Evolutionary conservation across 2,113 vertebrate species (phyloP).

Genomic region (Microtus richardsoni): DNA sequence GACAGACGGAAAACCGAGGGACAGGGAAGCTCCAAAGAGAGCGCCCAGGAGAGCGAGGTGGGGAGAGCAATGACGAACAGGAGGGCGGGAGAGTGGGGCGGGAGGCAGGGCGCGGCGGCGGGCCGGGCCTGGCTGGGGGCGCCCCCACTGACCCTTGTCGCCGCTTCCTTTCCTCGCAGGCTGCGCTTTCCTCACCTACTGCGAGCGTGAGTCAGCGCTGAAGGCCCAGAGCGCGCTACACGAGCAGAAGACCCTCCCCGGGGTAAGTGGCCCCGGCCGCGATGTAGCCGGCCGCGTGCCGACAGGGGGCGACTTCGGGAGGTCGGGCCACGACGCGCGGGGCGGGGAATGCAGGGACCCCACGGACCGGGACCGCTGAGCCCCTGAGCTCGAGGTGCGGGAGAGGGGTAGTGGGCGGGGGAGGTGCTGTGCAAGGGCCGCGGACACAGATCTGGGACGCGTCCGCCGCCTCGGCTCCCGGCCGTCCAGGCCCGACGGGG

Average conservation of each 20-base stretch:
- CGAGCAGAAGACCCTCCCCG: conserved; percentile 91
- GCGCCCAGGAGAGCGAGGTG: conserved; percentile 41
- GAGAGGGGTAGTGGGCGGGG: neutral
- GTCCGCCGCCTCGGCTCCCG: neutral
- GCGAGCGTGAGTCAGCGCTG: conserved; percentile 91
- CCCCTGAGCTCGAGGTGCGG: neutral
- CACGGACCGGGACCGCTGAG: neutral
- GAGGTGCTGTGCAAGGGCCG: neutral
- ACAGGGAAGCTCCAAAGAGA: conserved; percentile 37
- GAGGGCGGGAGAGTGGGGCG: neutral
- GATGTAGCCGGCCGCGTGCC: conserved; percentile 41
- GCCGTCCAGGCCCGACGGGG: conserved; percentile 40
- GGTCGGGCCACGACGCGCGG: neutral
- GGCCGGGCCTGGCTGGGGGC: conserved; percentile 57
- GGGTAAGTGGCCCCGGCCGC: conserved; percentile 86
- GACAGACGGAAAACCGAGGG: conserved; percentile 31
- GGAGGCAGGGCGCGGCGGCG: conserved; percentile 40
- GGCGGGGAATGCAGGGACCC: neutral
- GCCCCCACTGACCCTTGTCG: conserved; percentile 79
- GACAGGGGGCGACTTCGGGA: conserved; percentile 74
- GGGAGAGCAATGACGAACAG: conserved; percentile 29
- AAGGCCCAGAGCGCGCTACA: conserved; percentile 92
- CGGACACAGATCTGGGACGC: neutral
- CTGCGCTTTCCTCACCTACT: conserved; percentile 92
- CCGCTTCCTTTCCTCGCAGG: conserved; percentile 83